phyloP scores from a whole-genome alignment of 2,797 vertebrate genomes.

The Propithecus perrieri region DNA sequence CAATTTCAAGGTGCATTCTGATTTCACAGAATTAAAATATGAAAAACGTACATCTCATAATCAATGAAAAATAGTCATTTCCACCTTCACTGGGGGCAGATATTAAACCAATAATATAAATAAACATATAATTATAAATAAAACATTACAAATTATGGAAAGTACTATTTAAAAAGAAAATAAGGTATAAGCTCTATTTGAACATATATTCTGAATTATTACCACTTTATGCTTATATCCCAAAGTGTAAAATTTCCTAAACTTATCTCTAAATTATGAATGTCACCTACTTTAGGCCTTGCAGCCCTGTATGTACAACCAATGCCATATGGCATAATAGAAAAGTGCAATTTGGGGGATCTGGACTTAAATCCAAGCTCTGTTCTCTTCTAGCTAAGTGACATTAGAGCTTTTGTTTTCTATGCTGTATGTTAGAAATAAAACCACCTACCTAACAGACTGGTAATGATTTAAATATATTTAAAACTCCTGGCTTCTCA shows the following conservation, averaged over 20 bases:
- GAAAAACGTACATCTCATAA: neutral
- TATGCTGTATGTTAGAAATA: neutral
- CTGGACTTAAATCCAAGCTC: neutral
- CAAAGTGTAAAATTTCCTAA: neutral
- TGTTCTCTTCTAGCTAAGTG: neutral
- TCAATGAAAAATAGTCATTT: neutral
- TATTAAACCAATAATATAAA: neutral
- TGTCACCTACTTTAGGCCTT: neutral
- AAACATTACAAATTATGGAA: neutral
- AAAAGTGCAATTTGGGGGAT: neutral
- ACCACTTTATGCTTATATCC: neutral
- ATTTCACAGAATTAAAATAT: neutral
- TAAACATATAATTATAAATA: neutral
- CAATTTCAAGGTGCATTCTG: neutral
- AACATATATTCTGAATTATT: neutral
- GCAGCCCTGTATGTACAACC: neutral
- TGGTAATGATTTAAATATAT: neutral
- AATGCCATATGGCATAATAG: accelerated
- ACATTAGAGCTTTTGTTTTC: neutral
- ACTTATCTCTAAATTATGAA: neutral
- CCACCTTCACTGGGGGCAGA: neutral
- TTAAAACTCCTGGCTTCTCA: neutral
- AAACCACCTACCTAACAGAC: neutral
- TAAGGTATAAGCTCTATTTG: neutral
- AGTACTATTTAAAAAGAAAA: neutral